Evolutionary conservation across 2,888 invertebrate genomes (phyloP).

Genomic region (Protodeltote pygarga): DNA sequence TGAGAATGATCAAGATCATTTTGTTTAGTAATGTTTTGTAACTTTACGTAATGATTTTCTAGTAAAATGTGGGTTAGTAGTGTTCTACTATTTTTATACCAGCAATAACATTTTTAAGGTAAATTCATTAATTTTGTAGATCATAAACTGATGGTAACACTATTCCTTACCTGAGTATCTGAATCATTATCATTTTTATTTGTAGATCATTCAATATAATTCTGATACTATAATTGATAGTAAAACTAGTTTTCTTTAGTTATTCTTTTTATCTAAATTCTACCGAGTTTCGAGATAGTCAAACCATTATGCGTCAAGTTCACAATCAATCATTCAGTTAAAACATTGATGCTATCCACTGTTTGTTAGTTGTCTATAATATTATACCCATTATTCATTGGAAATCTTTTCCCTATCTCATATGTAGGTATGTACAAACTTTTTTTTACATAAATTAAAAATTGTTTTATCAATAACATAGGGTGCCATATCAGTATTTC

Average conservation of each 20-base stretch:
- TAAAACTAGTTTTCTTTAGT: no score
- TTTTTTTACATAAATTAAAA: conserved; percentile 13
- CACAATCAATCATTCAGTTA: neutral
- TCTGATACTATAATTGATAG: no score
- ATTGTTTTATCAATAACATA: conserved; percentile 17
- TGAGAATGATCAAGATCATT: conserved; percentile 33
- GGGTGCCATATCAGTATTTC: conserved; percentile 10
- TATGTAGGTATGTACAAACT: conserved; percentile 1
- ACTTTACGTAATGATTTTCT: conserved; percentile 16
- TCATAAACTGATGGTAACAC: no score
- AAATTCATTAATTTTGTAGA: no score
- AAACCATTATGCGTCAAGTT: neutral
- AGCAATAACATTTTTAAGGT: no score
- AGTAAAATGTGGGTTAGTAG: neutral
- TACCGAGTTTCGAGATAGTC: neutral
- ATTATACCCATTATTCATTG: neutral
- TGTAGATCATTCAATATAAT: no score
- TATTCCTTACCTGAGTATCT: no score
- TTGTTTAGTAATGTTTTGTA: conserved; percentile 7
- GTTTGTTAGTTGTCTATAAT: neutral
- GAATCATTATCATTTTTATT: neutral
- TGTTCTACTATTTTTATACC: no score
- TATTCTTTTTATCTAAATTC: no score
- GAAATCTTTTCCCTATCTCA: neutral
- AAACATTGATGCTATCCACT: neutral